A percentile compares a stretch with the other conserved stretches of the same genome.
These are phyloP conservation scores for Polymixis lichenea DNA, from an alignment of 2,888 invertebrate species.

Conservation along the genomic window DNA sequence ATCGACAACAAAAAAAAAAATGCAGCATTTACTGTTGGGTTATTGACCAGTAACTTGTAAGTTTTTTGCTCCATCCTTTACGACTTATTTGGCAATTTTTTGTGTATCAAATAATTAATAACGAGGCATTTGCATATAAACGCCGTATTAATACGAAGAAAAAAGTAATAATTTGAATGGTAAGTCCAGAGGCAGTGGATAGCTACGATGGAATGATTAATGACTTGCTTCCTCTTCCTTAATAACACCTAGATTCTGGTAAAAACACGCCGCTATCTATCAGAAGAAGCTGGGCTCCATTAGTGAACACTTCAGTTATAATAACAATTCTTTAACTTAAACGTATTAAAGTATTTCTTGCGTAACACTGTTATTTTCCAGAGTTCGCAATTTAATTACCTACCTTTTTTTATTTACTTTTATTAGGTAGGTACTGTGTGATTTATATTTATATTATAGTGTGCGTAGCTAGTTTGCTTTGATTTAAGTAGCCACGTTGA, in stretches of 20 bases:
- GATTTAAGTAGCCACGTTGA: constrained; percentile 7
- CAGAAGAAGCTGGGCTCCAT: constrained; percentile 64
- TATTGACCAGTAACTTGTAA: constrained; percentile 58
- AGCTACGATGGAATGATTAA: constrained; percentile 71
- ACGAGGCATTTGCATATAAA: constrained; percentile 61
- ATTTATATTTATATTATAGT: constrained; percentile 20
- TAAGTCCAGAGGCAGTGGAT: constrained; percentile 58
- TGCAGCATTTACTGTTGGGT: constrained; percentile 54
- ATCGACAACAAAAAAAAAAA: constrained; percentile 47
- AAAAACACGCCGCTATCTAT: constrained; percentile 60
- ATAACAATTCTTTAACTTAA: constrained; percentile 37
- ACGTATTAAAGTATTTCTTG: constrained; percentile 42
- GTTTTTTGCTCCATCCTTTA: constrained; percentile 57
- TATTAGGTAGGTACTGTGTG: constrained; percentile 25
- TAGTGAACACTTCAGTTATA: constrained; percentile 49
- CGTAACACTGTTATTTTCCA: constrained; percentile 26
- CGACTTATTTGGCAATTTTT: constrained; percentile 60
- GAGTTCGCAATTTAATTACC: constrained; percentile 14
- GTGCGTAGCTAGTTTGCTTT: not conserved
- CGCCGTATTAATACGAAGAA: constrained; percentile 50
- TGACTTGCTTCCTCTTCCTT: constrained; percentile 70
- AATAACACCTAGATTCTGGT: constrained; percentile 57
- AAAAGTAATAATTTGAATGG: constrained; percentile 53
- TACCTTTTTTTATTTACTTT: constrained; percentile 13
- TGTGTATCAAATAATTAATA: constrained; percentile 59